These are phyloP conservation scores for Myripristis jacobus DNA, from an alignment of 2,797 vertebrate species.

Conservation along the genomic window DNA sequence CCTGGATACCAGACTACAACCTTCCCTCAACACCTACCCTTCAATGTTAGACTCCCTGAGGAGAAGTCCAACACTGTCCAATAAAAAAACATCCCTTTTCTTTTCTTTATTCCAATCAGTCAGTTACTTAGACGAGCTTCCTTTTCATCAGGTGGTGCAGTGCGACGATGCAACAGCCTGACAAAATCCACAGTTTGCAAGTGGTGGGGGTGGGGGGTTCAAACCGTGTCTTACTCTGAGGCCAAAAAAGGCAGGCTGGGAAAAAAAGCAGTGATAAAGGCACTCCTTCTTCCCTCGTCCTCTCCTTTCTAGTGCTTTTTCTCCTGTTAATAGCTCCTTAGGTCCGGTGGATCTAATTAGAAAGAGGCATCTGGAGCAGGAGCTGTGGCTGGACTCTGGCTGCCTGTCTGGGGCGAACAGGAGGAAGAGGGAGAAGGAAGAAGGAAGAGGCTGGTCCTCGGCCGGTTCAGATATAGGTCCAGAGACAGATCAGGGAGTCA, in stretches of 20 bases:
- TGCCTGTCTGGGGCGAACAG: constrained; percentile 23
- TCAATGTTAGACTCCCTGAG: constrained; percentile 28
- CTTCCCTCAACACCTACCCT: background rate
- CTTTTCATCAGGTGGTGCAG: constrained; percentile 78
- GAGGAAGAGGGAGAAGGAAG: constrained; percentile 19
- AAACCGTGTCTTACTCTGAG: background rate
- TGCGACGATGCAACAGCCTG: constrained; percentile 74
- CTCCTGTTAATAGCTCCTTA: constrained; percentile 51
- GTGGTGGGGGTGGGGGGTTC: constrained; percentile 9
- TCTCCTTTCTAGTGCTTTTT: constrained; percentile 34
- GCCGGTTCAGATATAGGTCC: constrained; percentile 22
- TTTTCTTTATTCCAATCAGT: constrained; percentile 53
- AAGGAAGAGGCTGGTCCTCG: constrained; percentile 37
- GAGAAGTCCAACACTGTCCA: constrained; percentile 16
- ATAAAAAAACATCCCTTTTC: constrained; percentile 36
- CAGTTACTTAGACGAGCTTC: constrained; percentile 45
- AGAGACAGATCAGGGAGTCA: constrained; percentile 32
- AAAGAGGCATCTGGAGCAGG: constrained; percentile 41
- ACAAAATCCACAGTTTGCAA: constrained; percentile 53
- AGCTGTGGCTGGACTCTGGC: constrained; percentile 38
- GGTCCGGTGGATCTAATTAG: constrained; percentile 73
- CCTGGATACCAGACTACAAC: constrained; percentile 33
- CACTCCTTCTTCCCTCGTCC: constrained; percentile 30
- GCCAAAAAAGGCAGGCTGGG: background rate
- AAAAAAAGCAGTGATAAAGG: constrained; percentile 17